phyloP scores from a whole-genome alignment of 37 sponge, comb jelly and placozoan genomes.

The Ianthella basta region DNA sequence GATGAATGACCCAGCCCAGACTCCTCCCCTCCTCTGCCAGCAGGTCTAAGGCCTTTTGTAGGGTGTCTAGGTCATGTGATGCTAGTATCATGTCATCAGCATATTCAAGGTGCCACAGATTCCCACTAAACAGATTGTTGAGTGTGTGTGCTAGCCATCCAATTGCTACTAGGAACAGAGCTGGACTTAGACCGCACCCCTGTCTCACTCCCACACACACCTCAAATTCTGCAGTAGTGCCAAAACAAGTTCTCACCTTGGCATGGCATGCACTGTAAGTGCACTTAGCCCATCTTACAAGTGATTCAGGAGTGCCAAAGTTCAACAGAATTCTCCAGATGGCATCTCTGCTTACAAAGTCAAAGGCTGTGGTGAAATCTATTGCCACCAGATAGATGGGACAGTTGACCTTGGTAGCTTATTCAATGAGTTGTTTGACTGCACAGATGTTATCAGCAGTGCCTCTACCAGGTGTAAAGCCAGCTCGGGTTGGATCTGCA shows the following conservation, averaged over 20 bases:
- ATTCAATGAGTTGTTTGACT: background rate
- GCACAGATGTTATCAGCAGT: conserved; percentile 15
- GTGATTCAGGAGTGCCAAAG: background rate
- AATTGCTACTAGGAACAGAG: conserved; percentile 16
- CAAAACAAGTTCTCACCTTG: conserved; percentile 7
- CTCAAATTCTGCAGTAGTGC: conserved; percentile 10
- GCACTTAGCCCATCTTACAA: background rate
- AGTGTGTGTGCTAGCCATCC: conserved; percentile 5
- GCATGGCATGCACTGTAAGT: conserved; percentile 10
- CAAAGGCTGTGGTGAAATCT: conserved; percentile 2
- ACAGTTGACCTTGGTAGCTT: background rate
- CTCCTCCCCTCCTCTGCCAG: background rate
- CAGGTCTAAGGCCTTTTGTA: background rate
- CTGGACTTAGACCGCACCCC: background rate
- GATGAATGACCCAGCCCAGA: background rate
- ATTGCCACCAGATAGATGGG: conserved; percentile 7
- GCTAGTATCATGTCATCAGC: conserved; percentile 7
- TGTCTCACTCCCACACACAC: conserved; percentile 12
- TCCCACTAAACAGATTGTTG: background rate
- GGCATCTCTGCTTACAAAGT: conserved; percentile 12
- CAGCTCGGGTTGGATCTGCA: background rate
- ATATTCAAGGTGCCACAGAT: background rate
- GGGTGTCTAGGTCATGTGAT: conserved; percentile 13
- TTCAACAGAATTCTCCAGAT: conserved; percentile 13
- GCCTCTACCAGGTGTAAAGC: background rate